These are phyloP conservation scores for Amorpha juglandis DNA, from an alignment of 2,888 invertebrate species.

Conservation along the genomic window DNA sequence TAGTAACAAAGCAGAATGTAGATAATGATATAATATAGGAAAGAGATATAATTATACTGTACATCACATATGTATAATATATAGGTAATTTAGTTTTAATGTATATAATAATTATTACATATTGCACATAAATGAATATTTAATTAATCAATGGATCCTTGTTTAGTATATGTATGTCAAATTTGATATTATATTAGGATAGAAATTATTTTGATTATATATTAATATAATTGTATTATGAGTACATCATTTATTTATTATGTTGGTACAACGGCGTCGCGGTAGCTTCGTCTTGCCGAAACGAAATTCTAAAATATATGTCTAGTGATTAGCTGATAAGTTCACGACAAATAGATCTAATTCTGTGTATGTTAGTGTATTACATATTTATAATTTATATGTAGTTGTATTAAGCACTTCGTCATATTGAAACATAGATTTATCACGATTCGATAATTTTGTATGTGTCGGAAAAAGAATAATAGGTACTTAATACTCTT, in stretches of 20 bases:
- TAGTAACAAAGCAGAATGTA: neutral
- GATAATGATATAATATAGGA: neutral
- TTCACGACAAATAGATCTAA: slow-evolving; percentile 52
- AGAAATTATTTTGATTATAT: neutral
- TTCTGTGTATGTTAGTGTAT: slow-evolving; percentile 33
- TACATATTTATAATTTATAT: neutral
- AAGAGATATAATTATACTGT: slow-evolving; percentile 1
- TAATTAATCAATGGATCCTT: neutral
- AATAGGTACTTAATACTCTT: neutral
- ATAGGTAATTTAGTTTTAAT: slow-evolving; percentile 10
- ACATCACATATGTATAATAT: neutral
- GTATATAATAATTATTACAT: neutral
- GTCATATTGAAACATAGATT: neutral
- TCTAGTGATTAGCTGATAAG: slow-evolving; percentile 70
- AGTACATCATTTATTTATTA: slow-evolving; percentile 35
- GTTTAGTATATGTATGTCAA: neutral
- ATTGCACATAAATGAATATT: neutral
- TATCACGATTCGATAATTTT: neutral
- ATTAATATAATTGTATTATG: slow-evolving; percentile 5
- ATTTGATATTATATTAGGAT: neutral
- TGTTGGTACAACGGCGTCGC: slow-evolving; percentile 44
- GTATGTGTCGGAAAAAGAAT: neutral
- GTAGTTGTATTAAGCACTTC: slow-evolving; percentile 5
- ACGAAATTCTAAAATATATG: slow-evolving; percentile 81
- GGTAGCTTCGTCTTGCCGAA: slow-evolving; percentile 66